A percentile compares a stretch with the other conserved stretches of the same genome.
Conservation (phyloP, 2,797 vertebrate species). For the Spondyliosoma cantharus region DNA sequence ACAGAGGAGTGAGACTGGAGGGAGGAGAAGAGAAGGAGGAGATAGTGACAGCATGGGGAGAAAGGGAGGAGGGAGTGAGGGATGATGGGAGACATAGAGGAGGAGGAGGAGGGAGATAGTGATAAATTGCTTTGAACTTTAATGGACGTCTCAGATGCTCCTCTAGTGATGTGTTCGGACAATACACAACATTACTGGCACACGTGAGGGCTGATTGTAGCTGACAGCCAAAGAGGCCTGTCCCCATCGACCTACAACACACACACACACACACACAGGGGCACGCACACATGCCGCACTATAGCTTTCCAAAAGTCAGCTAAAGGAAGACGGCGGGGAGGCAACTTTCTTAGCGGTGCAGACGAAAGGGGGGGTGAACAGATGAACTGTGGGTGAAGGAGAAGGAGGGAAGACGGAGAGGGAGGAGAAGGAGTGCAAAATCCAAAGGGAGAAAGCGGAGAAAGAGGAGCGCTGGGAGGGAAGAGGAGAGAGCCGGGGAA, state of each 20-base stretch:
- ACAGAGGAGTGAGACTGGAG: conserved; percentile 55
- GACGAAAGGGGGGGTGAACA: conserved; percentile 23
- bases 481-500: conserved; percentile 49
- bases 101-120: conserved; percentile 61
- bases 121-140: conserved; percentile 84
- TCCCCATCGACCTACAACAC: conserved; percentile 73
- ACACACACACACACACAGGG: conserved; percentile 24
- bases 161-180: conserved; percentile 81
- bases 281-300: conserved; percentile 29
- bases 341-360: conserved; percentile 49
- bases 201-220: conserved; percentile 78
- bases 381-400: conserved; percentile 45
- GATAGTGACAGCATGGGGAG: conserved; percentile 61
- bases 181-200: conserved; percentile 82
- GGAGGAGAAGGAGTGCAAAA: conserved; percentile 37
- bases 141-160: conserved; percentile 81
- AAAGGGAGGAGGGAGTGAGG: conserved; percentile 60
- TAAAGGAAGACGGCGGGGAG: conserved; percentile 41
- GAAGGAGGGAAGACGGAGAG: conserved; percentile 18
- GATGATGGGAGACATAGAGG: conserved; percentile 62
- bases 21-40: conserved; percentile 60
- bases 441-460: conserved; percentile 43
- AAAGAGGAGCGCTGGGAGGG: conserved; percentile 27
- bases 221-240: conserved; percentile 77
- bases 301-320: conserved; percentile 59